phyloP scores from a whole-genome alignment of 2,888 invertebrate species.

The Calameuta filiformis region DNA sequence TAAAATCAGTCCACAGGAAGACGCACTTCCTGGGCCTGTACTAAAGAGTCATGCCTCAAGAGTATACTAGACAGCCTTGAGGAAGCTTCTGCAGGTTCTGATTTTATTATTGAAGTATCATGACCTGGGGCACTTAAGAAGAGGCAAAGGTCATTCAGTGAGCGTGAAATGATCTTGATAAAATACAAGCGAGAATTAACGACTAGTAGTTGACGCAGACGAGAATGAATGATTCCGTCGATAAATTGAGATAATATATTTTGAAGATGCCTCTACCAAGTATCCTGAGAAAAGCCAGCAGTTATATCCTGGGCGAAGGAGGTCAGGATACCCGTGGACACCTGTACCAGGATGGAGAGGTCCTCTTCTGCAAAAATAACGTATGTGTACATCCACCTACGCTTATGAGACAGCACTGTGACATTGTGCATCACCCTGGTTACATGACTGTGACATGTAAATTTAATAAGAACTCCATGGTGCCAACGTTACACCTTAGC shows the following conservation, averaged over 20 bases:
- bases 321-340: slow-evolving; percentile 69
- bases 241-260: neutral
- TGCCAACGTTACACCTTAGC: slow-evolving; percentile 87
- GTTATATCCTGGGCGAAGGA: slow-evolving; percentile 80
- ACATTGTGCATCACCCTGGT: slow-evolving; percentile 90
- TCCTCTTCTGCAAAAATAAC: slow-evolving; percentile 93
- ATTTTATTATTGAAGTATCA: neutral
- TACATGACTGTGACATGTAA: slow-evolving; percentile 91
- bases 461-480: slow-evolving; percentile 79
- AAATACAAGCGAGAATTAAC: neutral
- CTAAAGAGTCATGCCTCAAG: neutral
- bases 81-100: neutral
- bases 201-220: neutral
- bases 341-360: slow-evolving; percentile 83
- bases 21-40: neutral
- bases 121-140: neutral
- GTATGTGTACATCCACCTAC: slow-evolving; percentile 97
- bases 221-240: neutral
- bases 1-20: neutral
- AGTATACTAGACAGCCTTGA: neutral
- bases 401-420: slow-evolving; percentile 82
- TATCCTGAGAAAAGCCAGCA: slow-evolving; percentile 82
- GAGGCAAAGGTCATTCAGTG: neutral
- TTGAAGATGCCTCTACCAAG: slow-evolving; percentile 79
- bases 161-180: neutral